Evolutionary conservation across 2,113 vertebrate genomes (phyloP).

Genomic region (Macquaria australasica): DNA sequence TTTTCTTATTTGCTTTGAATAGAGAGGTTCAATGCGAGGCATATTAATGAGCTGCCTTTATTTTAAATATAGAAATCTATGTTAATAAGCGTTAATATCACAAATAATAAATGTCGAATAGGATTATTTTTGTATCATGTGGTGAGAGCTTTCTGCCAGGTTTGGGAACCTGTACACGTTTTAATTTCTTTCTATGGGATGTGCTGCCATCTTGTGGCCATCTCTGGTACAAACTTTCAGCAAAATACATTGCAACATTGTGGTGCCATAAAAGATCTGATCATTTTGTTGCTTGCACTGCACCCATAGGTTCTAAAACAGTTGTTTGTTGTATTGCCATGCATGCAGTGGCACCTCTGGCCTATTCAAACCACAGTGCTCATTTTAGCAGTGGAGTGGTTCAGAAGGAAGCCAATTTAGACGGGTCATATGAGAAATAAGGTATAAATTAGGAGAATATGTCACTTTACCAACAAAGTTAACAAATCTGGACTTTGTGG

Average conservation of each 20-base stretch:
- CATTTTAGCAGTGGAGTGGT: not conserved
- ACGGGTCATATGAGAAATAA: not conserved
- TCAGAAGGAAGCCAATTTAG: not conserved
- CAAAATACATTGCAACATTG: not conserved
- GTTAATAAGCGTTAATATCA: slow-evolving; percentile 50
- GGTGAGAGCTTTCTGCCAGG: slow-evolving; percentile 28
- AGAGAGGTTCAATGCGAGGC: slow-evolving; percentile 16
- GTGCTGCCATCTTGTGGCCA: slow-evolving; percentile 70
- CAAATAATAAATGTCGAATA: slow-evolving; percentile 49
- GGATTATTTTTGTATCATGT: slow-evolving; percentile 50
- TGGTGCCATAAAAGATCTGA: not conserved
- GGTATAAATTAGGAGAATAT: not conserved
- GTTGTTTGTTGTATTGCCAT: not conserved
- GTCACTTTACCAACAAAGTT: too few species aligned
- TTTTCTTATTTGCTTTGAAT: slow-evolving; percentile 34
- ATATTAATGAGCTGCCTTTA: slow-evolving; percentile 35
- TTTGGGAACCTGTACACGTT: not conserved
- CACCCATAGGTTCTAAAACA: not conserved
- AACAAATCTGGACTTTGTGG: not conserved
- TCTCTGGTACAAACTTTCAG: not conserved
- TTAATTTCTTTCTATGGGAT: slow-evolving; percentile 31
- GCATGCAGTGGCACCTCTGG: not conserved
- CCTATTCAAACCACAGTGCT: not conserved
- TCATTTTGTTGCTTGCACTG: not conserved
- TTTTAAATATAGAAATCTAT: slow-evolving; percentile 58